Evolutionary conservation across 2,888 invertebrate species (phyloP).

Genomic region (Ennomos quercinarius): DNA sequence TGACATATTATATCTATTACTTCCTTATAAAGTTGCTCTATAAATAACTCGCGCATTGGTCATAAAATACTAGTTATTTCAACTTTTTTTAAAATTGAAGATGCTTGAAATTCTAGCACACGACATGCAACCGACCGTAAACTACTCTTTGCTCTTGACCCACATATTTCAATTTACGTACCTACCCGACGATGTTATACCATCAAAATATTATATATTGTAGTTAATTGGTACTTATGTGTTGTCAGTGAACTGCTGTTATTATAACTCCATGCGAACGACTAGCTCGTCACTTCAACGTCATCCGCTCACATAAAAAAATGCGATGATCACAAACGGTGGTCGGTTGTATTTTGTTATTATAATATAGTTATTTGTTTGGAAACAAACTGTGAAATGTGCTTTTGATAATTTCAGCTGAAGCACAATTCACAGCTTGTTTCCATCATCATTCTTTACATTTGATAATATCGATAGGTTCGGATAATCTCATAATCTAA

Average conservation of each 20-base stretch:
- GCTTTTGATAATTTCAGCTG: too few relatives aligned
- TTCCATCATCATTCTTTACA: too few relatives aligned
- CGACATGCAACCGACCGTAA: slow-evolving; percentile 11
- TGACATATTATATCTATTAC: slow-evolving; percentile 1
- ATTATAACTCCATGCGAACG: too few relatives aligned
- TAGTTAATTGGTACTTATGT: too few relatives aligned
- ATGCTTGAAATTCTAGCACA: slow-evolving; percentile 10
- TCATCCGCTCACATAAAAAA: too few relatives aligned
- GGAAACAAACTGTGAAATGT: too few relatives aligned
- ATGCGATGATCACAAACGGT: too few relatives aligned
- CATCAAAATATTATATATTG: neutral
- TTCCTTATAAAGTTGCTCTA: neutral
- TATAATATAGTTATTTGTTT: neutral
- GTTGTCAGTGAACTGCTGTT: too few relatives aligned
- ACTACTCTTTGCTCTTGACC: slow-evolving; percentile 5
- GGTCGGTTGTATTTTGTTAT: too few relatives aligned
- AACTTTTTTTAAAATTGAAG: neutral
- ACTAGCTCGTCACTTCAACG: too few relatives aligned
- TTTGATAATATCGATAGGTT: neutral
- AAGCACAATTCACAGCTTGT: too few relatives aligned
- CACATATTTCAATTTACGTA: slow-evolving; percentile 1
- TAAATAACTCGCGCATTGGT: neutral
- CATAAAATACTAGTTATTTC: too few relatives aligned
- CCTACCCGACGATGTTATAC: neutral
- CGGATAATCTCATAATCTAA: slow-evolving; percentile 12